Conservation (phyloP, 2,113 vertebrate species). For the Steatornis caripensis region DNA sequence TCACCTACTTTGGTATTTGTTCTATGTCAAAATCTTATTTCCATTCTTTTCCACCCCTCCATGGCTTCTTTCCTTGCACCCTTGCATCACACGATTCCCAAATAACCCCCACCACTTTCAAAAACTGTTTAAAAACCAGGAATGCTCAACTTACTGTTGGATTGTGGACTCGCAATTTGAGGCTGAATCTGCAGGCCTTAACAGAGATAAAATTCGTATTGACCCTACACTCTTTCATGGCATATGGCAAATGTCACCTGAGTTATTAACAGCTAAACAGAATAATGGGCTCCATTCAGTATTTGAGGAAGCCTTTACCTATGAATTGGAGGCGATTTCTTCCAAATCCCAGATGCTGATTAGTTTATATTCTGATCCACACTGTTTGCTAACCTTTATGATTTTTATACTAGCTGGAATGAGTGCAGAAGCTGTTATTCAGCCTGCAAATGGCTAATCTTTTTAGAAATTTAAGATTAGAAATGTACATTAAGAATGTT, state of each 20-base stretch:
- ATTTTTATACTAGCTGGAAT: constrained; percentile 22
- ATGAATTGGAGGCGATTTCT: constrained; percentile 49
- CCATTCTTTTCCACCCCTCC: neutral
- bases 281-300: neutral
- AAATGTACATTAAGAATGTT: constrained; percentile 1
- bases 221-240: constrained; percentile 2
- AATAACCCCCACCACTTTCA: neutral
- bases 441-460: constrained; percentile 26
- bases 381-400: constrained; percentile 52
- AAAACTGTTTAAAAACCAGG: constrained; percentile 7
- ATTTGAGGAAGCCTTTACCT: constrained; percentile 46
- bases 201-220: constrained; percentile 26
- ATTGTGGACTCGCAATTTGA: constrained; percentile 25
- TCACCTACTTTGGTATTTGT: constrained; percentile 16
- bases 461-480: constrained; percentile 54
- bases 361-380: constrained; percentile 50
- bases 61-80: neutral
- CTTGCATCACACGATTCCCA: neutral
- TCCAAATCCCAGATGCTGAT: constrained; percentile 37
- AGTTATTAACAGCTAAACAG: constrained; percentile 60
- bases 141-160: neutral
- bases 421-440: constrained; percentile 15
- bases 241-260: constrained; percentile 48
- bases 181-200: constrained; percentile 12
- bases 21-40: neutral